phyloP scores from a whole-genome alignment of 2,113 vertebrate genomes.

The Tenebrosternarchus preto region DNA sequence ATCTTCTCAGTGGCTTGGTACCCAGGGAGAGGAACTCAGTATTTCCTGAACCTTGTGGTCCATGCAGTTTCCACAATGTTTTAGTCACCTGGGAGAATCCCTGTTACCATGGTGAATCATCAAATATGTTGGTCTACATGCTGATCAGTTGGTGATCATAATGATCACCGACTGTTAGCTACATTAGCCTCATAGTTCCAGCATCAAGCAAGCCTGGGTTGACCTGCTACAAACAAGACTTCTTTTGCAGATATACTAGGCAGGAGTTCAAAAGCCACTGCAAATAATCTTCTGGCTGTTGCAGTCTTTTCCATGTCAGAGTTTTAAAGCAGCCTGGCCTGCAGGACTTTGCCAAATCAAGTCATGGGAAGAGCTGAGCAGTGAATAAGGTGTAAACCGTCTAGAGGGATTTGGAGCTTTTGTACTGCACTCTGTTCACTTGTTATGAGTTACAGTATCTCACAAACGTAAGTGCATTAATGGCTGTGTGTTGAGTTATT shows the following conservation, averaged over 20 bases:
- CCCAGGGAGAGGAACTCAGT: background rate
- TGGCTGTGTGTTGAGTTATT: no score
- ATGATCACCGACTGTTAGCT: background rate
- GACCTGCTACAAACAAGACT: no score
- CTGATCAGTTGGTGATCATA: no score
- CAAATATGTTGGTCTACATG: background rate
- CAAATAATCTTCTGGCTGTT: no score
- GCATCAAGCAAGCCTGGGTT: no score
- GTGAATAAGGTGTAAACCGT: no score
- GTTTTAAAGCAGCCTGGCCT: background rate
- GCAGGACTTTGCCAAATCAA: background rate
- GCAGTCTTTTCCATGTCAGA: background rate
- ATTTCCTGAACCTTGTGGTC: conserved; percentile 9
- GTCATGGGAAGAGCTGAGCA: no score
- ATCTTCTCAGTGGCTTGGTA: conserved; percentile 33
- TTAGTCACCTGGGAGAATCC: background rate
- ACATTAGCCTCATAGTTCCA: background rate
- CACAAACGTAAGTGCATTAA: no score
- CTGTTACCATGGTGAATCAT: background rate
- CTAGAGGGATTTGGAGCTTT: background rate
- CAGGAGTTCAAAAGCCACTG: no score
- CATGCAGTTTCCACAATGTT: no score
- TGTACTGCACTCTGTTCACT: background rate
- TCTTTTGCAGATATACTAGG: no score
- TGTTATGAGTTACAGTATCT: no score